Evolutionary conservation across 2,888 invertebrate genomes (phyloP), one percentile per base, ranked within the genome.

Genomic region (Apodemia mormo): DNA sequence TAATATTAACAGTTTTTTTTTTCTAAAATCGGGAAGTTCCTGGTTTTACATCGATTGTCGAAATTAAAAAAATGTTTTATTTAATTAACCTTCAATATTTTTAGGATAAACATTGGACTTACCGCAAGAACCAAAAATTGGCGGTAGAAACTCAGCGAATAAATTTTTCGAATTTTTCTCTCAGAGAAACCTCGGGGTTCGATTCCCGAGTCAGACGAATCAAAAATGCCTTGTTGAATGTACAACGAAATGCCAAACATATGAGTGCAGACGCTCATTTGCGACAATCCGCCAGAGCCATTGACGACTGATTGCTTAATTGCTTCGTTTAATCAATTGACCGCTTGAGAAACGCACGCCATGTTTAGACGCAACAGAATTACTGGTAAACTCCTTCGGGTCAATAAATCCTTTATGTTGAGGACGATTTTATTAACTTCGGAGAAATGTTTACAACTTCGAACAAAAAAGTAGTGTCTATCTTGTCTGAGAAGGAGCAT

Each of bases 321-420:
- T 92, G 92, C 87, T 91, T 89, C 90, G 92, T 93, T 93, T 92
- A 92, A 93, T 92, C 92, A 93, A 93, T 92, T 92, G 92, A 87
- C 87, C 90, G 89, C 84, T 85, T 85, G 86, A 89, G 90, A 86
- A 86, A 87, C 85, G 84, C 83, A 82, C 79, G 81, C 80, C 82
- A 78, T 73, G 73, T 79, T 76, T 77, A 80, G 80, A 84, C 83
- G 82, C 85, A 78, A 80, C 81, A 79, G 82, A 79, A 79, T 87
- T 85, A 85, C 84, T 83, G 84, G 80, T 83, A 81, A 84, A 83
- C 83, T 82, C 79, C 80, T 81, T 75, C 80, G 85, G 84, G 85
- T 86, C 88, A 88, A 88, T 89, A 90, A 90, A 90, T 90, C 87
- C 84, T 83, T 79, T 77, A 80, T 82, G 84, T 86, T 84, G 83